Percentiles rank a stretch among this genome's conserved stretches.
Conservation (phyloP, 2,113 vertebrate genomes). For the Channa argus region DNA sequence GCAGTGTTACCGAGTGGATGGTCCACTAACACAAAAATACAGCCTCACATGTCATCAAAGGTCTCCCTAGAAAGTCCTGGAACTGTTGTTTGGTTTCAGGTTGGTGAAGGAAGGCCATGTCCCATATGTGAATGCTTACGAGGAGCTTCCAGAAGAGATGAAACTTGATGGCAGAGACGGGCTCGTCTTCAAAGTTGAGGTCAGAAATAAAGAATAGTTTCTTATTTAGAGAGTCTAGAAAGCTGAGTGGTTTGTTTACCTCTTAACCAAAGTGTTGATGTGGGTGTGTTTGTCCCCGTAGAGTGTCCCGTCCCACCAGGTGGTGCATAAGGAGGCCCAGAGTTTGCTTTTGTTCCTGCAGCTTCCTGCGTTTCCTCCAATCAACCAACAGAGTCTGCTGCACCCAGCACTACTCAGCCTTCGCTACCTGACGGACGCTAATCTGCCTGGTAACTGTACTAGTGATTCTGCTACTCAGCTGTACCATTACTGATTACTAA, state of each 20-base stretch:
- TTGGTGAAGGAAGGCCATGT: slow-evolving; percentile 73
- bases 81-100: slow-evolving; percentile 54
- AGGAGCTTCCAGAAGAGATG: slow-evolving; percentile 78
- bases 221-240: no score
- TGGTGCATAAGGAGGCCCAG: slow-evolving; percentile 80
- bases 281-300: slow-evolving; percentile 54
- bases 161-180: slow-evolving; percentile 65
- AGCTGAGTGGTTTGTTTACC: no score
- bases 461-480: no score
- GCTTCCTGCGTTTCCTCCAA: slow-evolving; percentile 89
- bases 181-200: slow-evolving; percentile 74
- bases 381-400: slow-evolving; percentile 86
- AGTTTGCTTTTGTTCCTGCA: slow-evolving; percentile 82
- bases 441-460: slow-evolving; percentile 88
- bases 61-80: neutral
- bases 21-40: no score
- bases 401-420: slow-evolving; percentile 90
- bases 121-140: slow-evolving; percentile 77
- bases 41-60: no score
- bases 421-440: slow-evolving; percentile 90
- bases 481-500: no score
- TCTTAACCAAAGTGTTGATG: neutral
- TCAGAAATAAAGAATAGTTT: slow-evolving; percentile 36
- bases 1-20: no score
- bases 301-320: slow-evolving; percentile 85